Base-by-base conservation (phyloP, 2,797 vertebrate genomes). In the Brachymystax lenok region DNA sequence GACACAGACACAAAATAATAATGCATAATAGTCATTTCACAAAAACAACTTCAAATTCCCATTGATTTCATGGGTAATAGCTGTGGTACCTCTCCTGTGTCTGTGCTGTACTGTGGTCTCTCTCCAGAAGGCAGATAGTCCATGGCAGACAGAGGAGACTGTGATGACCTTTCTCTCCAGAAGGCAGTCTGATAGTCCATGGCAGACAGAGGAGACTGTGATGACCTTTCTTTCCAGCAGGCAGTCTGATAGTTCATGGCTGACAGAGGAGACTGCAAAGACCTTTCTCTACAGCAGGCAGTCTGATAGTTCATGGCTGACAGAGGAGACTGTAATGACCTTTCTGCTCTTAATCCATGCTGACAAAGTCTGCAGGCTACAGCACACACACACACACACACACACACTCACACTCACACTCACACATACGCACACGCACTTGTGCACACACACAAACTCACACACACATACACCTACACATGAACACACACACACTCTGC, bases 341-440 rank as follows among this genome's bases (percentile, higher is more conserved):
- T 35, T 35, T 35, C 5, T n/a, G n/a, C n/a, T n/a, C n/a, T n/a
- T n/a, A 84, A 86, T 85, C 77, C 50, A 63, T 79, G 69, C 77
- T 78, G 80, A 86, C 85, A 83, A 74, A 74, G 78, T 75, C 82
- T 85, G 74, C 24, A 54, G 73, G 77, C 73, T 75, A 24, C 12
- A 72, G 33, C 28, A 21, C 56, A 4, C 66, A 28, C 67, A 61
- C 27, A 28, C 67, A 74, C 17, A 3, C 28, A 24, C 16, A 4
- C 30, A n/a, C 27, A 28, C 59, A 74, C 17, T 1, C 21, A 24
- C 16, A 1, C 30, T 24, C 46, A 14, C 16, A 28, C 30, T 33
- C 40, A 4, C 67, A 35, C 54, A 21, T 46, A 1, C 56, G 13
- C 66, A 27, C 27, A 28, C 67, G 74, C 17, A 3, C 17, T 2